Evolutionary conservation across 2,113 vertebrate genomes (phyloP).

Genomic region (Cheirogaleus medius): DNA sequence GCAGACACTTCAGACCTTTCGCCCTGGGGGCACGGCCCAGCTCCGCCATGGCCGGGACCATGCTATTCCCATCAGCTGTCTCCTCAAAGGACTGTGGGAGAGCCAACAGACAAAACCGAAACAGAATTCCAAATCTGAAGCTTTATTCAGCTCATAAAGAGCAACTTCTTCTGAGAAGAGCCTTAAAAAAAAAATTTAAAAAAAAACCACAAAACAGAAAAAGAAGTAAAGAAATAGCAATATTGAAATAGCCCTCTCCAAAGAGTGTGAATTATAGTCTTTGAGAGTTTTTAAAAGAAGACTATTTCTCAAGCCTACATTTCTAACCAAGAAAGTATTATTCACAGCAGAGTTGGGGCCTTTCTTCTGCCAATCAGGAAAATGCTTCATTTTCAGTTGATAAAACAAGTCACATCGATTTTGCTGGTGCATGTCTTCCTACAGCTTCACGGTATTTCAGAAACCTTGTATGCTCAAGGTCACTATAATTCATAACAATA

Average conservation of each 20-base stretch:
- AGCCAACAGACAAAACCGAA: background rate
- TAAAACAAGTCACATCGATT: background rate
- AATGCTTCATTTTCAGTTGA: background rate
- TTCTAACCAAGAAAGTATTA: slow-evolving; percentile 9
- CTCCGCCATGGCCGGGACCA: background rate
- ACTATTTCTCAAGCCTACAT: slow-evolving; percentile 1
- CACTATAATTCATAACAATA: background rate
- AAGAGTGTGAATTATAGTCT: background rate
- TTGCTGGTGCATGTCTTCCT: background rate
- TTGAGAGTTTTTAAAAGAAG: slow-evolving; percentile 27
- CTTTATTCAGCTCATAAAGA: background rate
- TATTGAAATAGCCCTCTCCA: background rate
- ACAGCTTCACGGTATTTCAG: background rate
- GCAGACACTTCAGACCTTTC: background rate
- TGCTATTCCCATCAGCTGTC: background rate
- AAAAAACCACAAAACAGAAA: too few relatives aligned
- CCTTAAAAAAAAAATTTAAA: too few relatives aligned
- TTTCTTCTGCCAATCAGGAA: background rate
- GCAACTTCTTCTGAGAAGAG: background rate
- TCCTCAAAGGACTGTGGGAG: background rate
- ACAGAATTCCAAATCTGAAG: background rate
- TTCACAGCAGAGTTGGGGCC: background rate
- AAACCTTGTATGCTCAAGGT: background rate
- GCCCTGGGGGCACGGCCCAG: background rate
- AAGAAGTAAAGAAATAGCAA: background rate